A percentile compares a stretch with the other conserved stretches of the same genome.
Evolutionary conservation across 2,797 vertebrate species (phyloP).

Genomic region (Triplophysa bombifrons): DNA sequence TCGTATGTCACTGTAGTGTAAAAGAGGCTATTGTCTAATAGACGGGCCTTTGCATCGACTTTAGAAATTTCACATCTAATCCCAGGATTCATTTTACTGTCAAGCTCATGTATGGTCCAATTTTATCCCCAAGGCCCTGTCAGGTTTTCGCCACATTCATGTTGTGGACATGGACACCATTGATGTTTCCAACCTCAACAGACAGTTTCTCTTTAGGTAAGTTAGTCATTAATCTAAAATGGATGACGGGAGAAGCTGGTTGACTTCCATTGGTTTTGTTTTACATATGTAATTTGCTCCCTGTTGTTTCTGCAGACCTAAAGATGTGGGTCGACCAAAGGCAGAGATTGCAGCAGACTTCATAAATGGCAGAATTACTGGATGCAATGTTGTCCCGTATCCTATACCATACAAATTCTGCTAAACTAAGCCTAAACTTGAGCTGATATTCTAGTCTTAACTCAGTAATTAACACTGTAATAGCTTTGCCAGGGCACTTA

Average conservation of each 20-base stretch:
- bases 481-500: neutral
- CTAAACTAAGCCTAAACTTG: neutral
- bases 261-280: neutral
- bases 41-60: neutral
- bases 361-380: slow-evolving; percentile 85
- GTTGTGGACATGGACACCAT: slow-evolving; percentile 99
- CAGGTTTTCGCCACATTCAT: slow-evolving; percentile 96
- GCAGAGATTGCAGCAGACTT: slow-evolving; percentile 92
- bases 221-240: neutral
- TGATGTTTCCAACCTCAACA: slow-evolving; percentile 96
- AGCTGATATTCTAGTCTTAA: neutral
- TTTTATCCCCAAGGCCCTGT: slow-evolving; percentile 80
- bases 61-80: neutral
- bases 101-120: neutral
- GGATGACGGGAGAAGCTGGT: neutral
- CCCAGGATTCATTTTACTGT: too few relatives aligned
- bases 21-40: neutral
- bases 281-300: neutral
- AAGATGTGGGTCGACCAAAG: slow-evolving; percentile 90
- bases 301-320: slow-evolving; percentile 71
- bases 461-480: neutral
- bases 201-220: slow-evolving; percentile 96
- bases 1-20: neutral
- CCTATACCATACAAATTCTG: slow-evolving; percentile 69
- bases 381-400: slow-evolving; percentile 89